Evolutionary conservation across 2,888 invertebrate species (phyloP).

Genomic region (Leptinotarsa tumamoca): DNA sequence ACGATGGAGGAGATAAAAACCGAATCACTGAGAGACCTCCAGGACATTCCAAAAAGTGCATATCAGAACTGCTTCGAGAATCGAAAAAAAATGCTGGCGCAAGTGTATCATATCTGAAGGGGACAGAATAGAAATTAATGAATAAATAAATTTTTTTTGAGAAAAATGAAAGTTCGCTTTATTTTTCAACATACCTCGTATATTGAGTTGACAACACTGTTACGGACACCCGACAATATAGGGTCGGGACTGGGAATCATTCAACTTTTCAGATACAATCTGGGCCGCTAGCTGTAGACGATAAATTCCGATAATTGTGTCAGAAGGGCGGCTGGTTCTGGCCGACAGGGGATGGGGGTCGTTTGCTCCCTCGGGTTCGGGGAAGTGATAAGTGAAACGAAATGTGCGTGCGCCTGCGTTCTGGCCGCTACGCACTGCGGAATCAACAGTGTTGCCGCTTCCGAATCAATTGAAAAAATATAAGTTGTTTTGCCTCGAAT

Average conservation of each 20-base stretch:
- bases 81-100: too few species aligned
- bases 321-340: slow-evolving; percentile 13
- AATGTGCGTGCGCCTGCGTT: slow-evolving; percentile 49
- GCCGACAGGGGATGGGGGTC: background rate
- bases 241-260: background rate
- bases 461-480: background rate
- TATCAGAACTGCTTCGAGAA: too few species aligned
- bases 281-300: slow-evolving; percentile 21
- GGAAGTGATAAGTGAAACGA: slow-evolving; percentile 36
- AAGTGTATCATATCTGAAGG: too few species aligned
- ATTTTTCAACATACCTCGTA: too few species aligned
- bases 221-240: background rate
- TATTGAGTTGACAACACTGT: too few species aligned
- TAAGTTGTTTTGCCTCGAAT: background rate
- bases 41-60: too few species aligned
- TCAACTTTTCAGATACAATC: slow-evolving; percentile 28
- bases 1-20: too few species aligned
- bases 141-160: too few species aligned
- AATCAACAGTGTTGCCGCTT: slow-evolving; percentile 34
- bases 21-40: too few species aligned
- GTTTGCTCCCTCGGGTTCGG: slow-evolving; percentile 4
- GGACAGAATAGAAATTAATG: too few species aligned
- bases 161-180: too few species aligned
- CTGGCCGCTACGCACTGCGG: slow-evolving; percentile 50
- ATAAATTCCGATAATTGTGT: slow-evolving; percentile 34